Percentiles rank a stretch among this genome's conserved stretches.
These are phyloP conservation scores for Chlamydotis undulata DNA, from an alignment of 2,113 vertebrate genomes.

Conservation along the genomic window DNA sequence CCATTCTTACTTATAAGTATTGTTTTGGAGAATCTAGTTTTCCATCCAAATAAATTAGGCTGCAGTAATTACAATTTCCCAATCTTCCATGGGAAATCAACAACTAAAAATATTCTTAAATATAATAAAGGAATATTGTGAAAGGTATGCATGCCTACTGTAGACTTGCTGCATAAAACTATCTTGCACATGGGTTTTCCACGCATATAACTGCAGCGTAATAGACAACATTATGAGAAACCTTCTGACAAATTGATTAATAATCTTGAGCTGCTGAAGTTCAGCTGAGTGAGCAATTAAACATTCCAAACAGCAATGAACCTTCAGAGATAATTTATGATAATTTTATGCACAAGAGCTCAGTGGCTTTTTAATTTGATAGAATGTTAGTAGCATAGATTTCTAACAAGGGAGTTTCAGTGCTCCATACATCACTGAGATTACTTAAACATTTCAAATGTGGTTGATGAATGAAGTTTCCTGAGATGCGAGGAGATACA, in stretches of 20 bases:
- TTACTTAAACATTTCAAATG: slow-evolving; percentile 92
- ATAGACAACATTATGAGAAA: slow-evolving; percentile 72
- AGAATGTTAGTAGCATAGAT: slow-evolving; percentile 88
- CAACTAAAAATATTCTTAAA: neutral
- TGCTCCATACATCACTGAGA: slow-evolving; percentile 88
- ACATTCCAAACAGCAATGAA: slow-evolving; percentile 83
- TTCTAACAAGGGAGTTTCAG: slow-evolving; percentile 88
- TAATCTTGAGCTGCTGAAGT: slow-evolving; percentile 77
- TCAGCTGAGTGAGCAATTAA: slow-evolving; percentile 85
- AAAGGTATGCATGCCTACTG: slow-evolving; percentile 31
- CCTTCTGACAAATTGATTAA: slow-evolving; percentile 79
- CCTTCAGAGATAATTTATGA: slow-evolving; percentile 85
- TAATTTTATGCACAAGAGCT: slow-evolving; percentile 88
- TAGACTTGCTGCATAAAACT: slow-evolving; percentile 41
- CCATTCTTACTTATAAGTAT: neutral
- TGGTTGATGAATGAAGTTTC: slow-evolving; percentile 92
- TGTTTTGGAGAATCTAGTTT: neutral
- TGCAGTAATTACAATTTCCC: neutral
- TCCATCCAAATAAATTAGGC: neutral
- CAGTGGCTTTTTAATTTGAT: slow-evolving; percentile 90
- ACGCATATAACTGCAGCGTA: slow-evolving; percentile 20
- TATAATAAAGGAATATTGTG: slow-evolving; percentile 2
- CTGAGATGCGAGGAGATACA: slow-evolving; percentile 82
- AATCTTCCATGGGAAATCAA: neutral
- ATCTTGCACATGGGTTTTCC: slow-evolving; percentile 40